Percentiles rank a stretch among this genome's conserved stretches.
These are phyloP conservation scores for Muscina levida DNA, from an alignment of 2,888 invertebrate genomes.

Conservation along the genomic window DNA sequence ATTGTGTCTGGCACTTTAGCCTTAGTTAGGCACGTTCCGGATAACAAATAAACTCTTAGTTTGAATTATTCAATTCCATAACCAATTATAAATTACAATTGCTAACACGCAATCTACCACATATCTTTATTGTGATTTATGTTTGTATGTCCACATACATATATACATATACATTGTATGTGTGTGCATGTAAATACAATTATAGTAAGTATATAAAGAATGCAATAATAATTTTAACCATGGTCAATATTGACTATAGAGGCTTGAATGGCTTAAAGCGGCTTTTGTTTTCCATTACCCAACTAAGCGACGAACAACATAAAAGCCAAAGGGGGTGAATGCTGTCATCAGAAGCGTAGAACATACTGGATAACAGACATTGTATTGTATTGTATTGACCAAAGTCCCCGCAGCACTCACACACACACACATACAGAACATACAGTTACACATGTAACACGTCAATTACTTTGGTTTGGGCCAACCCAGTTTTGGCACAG, in stretches of 20 bases:
- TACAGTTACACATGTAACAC: too few species aligned
- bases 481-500: too few species aligned
- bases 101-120: conserved; percentile 1
- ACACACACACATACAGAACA: not conserved
- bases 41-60: not conserved
- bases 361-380: too few species aligned
- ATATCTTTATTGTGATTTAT: conserved; percentile 9
- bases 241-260: conserved; percentile 50
- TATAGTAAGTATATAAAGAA: not conserved
- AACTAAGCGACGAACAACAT: conserved; percentile 3
- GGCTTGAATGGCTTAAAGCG: conserved; percentile 46
- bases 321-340: conserved; percentile 12
- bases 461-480: too few species aligned
- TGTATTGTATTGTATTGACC: too few species aligned
- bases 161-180: not conserved
- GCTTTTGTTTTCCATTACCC: conserved; percentile 23
- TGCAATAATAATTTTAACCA: conserved; percentile 46
- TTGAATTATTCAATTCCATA: not conserved
- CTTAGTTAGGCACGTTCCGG: too few species aligned
- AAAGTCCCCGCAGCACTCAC: too few species aligned
- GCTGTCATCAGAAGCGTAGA: not conserved
- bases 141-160: not conserved
- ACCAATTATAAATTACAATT: not conserved
- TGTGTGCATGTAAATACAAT: not conserved
- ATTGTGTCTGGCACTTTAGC: too few species aligned